Evolutionary conservation across 2,113 vertebrate species (phyloP).

Genomic region (Ptychochromis oligacanthus): DNA sequence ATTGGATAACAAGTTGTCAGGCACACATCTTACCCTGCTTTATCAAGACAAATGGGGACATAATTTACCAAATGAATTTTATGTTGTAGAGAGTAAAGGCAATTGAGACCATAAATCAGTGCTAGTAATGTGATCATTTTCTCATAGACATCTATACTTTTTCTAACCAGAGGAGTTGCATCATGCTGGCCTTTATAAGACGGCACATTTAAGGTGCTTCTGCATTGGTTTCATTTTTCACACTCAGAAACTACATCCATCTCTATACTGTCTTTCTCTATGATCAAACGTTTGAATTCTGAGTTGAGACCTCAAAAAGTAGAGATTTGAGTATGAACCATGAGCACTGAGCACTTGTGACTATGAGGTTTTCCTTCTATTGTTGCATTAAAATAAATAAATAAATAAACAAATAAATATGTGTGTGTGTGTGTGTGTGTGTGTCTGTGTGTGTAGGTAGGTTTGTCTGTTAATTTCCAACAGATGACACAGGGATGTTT

Average conservation of each 20-base stretch:
- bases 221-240: neutral
- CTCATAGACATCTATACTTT: neutral
- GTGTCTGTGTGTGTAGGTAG: too few relatives aligned
- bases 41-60: neutral
- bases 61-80: neutral
- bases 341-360: too few relatives aligned
- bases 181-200: neutral
- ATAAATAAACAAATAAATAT: too few relatives aligned
- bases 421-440: too few relatives aligned
- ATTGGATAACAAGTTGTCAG: too few relatives aligned
- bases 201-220: neutral
- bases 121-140: neutral
- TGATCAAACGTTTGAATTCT: too few relatives aligned
- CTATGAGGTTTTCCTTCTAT: neutral
- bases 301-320: too few relatives aligned
- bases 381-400: neutral
- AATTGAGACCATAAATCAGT: neutral
- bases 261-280: neutral
- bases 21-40: too few relatives aligned
- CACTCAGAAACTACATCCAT: neutral
- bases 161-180: neutral
- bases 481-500: neutral
- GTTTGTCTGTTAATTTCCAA: neutral
- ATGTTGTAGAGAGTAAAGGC: neutral
- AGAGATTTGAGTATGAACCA: too few relatives aligned